These are phyloP conservation scores for Drosophila repleta DNA, from an alignment of 1,140 invertebrate species.

Conservation along the genomic window DNA sequence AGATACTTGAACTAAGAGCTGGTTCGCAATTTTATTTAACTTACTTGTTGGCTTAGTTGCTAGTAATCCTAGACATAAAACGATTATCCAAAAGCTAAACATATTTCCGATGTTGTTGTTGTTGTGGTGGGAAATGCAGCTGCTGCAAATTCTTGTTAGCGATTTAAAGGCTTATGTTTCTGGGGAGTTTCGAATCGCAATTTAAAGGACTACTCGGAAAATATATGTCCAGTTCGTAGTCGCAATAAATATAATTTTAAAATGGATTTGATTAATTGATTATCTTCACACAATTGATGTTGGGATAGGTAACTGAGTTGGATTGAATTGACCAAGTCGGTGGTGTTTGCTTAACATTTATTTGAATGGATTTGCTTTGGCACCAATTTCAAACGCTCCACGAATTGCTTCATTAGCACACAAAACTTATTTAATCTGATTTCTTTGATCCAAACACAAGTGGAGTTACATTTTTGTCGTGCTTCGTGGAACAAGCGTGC, in stretches of 20 bases:
- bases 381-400: conserved; percentile 52
- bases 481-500: conserved; percentile 43
- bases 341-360: conserved; percentile 53
- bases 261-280: conserved; percentile 48
- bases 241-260: conserved; percentile 18
- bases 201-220: conserved; percentile 19
- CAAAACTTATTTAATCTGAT: conserved; percentile 30
- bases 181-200: conserved; percentile 26
- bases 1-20: no score
- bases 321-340: conserved; percentile 53
- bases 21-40: conserved; percentile 30
- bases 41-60: conserved; percentile 77
- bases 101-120: conserved; percentile 64
- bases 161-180: conserved; percentile 3
- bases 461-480: conserved; percentile 63
- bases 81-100: conserved; percentile 82
- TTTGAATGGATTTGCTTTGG: conserved; percentile 50
- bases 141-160: conserved; percentile 16
- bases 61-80: conserved; percentile 80
- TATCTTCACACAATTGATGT: conserved; percentile 66
- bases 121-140: conserved; percentile 18
- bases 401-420: conserved; percentile 28
- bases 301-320: conserved; percentile 22
- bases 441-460: conserved; percentile 12
- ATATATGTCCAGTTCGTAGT: not conserved